These are phyloP conservation scores for Boleophthalmus pectinirostris DNA, from an alignment of 2,113 vertebrate genomes.

Conservation along the genomic window DNA sequence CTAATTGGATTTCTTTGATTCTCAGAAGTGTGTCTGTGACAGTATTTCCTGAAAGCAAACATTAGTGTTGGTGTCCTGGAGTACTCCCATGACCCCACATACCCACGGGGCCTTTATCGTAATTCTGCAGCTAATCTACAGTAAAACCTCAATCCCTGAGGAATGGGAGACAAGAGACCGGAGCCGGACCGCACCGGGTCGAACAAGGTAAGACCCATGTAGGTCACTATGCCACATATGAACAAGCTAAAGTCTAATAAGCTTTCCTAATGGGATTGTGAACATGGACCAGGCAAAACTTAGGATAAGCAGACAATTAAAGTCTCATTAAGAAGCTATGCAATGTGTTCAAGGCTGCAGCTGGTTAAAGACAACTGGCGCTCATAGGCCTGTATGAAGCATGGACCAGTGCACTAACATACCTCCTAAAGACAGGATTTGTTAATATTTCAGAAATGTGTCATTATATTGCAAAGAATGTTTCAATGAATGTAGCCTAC, in stretches of 20 bases:
- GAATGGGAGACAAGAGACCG: slow-evolving; percentile 40
- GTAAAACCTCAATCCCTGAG: slow-evolving; percentile 58
- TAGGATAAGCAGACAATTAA: slow-evolving; percentile 60
- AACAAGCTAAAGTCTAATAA: slow-evolving; percentile 57
- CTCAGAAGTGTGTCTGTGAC: slow-evolving; percentile 53
- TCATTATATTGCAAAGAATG: no score
- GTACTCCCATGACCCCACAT: slow-evolving; percentile 55
- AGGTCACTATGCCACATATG: slow-evolving; percentile 63
- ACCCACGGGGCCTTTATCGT: slow-evolving; percentile 34
- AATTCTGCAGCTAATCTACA: slow-evolving; percentile 63
- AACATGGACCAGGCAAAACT: slow-evolving; percentile 54
- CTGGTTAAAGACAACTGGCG: slow-evolving; percentile 54
- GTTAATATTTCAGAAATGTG: no score
- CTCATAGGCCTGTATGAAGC: slow-evolving; percentile 18
- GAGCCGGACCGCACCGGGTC: slow-evolving; percentile 39
- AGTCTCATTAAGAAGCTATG: slow-evolving; percentile 50
- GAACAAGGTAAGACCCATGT: slow-evolving; percentile 56
- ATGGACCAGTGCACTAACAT: no score
- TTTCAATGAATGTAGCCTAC: no score
- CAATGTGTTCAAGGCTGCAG: slow-evolving; percentile 42
- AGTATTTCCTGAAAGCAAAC: slow-evolving; percentile 50
- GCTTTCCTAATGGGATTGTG: slow-evolving; percentile 64
- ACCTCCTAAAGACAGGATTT: no score
- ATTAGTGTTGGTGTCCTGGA: slow-evolving; percentile 48
- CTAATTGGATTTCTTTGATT: slow-evolving; percentile 69